A percentile compares a stretch with the other conserved stretches of the same genome.
Conservation (phyloP, 2,888 invertebrate genomes). For the Ypsolopha sequella region DNA sequence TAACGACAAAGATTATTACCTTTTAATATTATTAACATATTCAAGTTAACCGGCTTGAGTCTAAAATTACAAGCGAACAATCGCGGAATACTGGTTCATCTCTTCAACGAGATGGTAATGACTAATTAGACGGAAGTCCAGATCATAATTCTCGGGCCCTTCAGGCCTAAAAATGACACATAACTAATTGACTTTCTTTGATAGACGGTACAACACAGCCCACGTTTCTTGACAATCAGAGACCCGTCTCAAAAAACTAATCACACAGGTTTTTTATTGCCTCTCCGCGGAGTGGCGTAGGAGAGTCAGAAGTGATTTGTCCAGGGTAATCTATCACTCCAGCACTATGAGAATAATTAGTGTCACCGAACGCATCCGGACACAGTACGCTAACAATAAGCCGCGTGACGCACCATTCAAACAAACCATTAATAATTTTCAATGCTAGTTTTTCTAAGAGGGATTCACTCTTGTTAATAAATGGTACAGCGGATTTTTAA, state of each 20-base stretch:
- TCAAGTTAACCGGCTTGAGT: too few relatives aligned
- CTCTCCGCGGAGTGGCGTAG: constrained; percentile 37
- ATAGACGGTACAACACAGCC: constrained; percentile 39
- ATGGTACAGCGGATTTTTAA: constrained; percentile 62
- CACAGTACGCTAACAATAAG: constrained; percentile 58
- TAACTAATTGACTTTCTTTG: constrained; percentile 49
- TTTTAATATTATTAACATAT: too few relatives aligned
- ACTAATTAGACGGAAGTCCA: constrained; percentile 44
- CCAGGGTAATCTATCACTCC: constrained; percentile 67
- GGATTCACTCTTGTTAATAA: constrained; percentile 64
- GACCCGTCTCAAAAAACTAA: constrained; percentile 48
- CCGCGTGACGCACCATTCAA: constrained; percentile 63
- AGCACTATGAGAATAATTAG: constrained; percentile 69
- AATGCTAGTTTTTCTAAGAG: constrained; percentile 64
- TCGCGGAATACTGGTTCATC: too few relatives aligned
- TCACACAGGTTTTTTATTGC: constrained; percentile 56
- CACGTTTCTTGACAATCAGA: constrained; percentile 47
- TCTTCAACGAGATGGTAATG: constrained; percentile 35
- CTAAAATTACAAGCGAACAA: too few relatives aligned
- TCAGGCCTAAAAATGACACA: constrained; percentile 24
- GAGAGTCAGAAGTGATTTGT: constrained; percentile 64
- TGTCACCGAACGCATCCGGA: constrained; percentile 66
- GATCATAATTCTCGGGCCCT: constrained; percentile 35
- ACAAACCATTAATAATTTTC: constrained; percentile 68
- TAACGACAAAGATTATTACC: too few relatives aligned